These are phyloP conservation scores for Gymnorhina tibicen DNA, from an alignment of 2,113 vertebrate genomes.

Conservation along the genomic window DNA sequence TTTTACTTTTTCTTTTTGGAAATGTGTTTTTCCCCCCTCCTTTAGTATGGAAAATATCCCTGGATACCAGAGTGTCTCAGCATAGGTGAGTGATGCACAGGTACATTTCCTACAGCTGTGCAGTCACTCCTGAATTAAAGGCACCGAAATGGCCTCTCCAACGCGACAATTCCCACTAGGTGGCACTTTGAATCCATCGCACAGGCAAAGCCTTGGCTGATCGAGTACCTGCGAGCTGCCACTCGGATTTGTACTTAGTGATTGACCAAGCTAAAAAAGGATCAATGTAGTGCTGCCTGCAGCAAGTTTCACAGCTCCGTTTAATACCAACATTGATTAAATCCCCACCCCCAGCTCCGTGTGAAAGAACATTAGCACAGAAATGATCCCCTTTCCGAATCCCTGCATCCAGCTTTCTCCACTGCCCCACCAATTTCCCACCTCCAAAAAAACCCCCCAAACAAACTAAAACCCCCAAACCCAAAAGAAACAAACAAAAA, in stretches of 20 bases:
- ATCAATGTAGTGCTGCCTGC: not conserved
- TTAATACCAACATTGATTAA: constrained; percentile 23
- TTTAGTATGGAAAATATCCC: not conserved
- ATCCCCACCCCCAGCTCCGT: not conserved
- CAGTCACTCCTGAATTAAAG: not conserved
- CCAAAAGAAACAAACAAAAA: not conserved
- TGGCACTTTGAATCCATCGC: constrained; percentile 45
- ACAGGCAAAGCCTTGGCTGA: not conserved
- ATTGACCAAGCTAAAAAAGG: constrained; percentile 16
- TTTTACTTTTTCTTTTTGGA: not conserved
- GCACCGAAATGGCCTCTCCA: not conserved
- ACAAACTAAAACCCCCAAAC: not conserved
- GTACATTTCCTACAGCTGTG: not conserved
- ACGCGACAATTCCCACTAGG: constrained; percentile 28
- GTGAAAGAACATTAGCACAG: not conserved
- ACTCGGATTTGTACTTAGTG: not conserved
- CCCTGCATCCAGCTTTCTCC: not conserved
- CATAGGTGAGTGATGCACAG: not conserved
- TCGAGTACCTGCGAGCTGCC: not conserved
- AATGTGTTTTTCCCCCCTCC: accelerated
- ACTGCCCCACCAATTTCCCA: not conserved
- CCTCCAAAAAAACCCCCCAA: not conserved
- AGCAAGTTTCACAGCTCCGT: constrained; percentile 9
- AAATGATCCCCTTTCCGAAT: not conserved
- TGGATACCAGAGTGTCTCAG: not conserved